These are phyloP conservation scores for Puffinus mauretanicus DNA, from an alignment of 2,113 vertebrate species.

Conservation along the genomic window DNA sequence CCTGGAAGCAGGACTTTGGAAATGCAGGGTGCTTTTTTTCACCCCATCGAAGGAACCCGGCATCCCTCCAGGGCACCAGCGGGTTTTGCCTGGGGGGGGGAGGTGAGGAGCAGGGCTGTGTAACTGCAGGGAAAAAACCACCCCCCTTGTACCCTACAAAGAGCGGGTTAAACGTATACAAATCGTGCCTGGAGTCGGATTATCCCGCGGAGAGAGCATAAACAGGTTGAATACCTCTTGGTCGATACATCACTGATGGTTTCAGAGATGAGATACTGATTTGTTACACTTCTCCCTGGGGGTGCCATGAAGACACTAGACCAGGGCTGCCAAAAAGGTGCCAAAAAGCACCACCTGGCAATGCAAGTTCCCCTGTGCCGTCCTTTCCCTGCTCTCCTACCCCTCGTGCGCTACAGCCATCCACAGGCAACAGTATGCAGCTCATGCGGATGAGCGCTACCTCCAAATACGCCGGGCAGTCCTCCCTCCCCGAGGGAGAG, in stretches of 20 bases:
- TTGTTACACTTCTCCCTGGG: rapidly evolving
- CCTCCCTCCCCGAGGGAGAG: too few species aligned
- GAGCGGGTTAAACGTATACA: rapidly evolving
- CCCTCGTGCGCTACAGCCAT: too few species aligned
- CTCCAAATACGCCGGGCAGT: not conserved
- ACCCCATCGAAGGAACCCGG: rapidly evolving
- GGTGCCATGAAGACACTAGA: rapidly evolving
- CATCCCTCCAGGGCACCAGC: not conserved
- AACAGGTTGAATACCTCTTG: not conserved
- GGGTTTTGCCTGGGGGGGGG: not conserved
- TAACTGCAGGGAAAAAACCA: not conserved
- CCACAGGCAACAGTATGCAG: rapidly evolving
- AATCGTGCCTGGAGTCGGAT: rapidly evolving
- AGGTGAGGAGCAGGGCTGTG: not conserved
- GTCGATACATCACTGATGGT: rapidly evolving
- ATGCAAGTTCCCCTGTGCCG: rapidly evolving
- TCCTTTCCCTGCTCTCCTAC: too few species aligned
- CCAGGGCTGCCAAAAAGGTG: rapidly evolving
- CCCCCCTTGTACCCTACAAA: rapidly evolving
- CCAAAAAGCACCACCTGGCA: too few species aligned
- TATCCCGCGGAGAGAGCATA: too few species aligned
- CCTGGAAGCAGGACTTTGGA: not conserved
- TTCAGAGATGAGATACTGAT: not conserved
- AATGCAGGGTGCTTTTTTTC: not conserved
- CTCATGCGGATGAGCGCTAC: rapidly evolving